Evolutionary conservation across 2,797 vertebrate genomes (phyloP).

Genomic region (Valencia hispanica): DNA sequence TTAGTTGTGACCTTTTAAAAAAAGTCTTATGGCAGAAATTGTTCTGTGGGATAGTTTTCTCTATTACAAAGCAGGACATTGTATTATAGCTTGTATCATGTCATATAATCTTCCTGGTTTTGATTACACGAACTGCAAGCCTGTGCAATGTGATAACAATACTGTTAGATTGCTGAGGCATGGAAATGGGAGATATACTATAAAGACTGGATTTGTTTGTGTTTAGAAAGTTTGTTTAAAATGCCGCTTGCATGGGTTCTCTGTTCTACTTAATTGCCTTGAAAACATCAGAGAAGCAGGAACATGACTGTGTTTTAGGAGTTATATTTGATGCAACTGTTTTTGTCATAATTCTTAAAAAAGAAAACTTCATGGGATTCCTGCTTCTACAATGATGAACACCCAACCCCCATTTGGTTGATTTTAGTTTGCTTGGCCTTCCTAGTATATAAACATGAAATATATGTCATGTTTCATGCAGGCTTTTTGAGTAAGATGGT

Average conservation of each 20-base stretch:
- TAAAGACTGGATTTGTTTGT: not conserved
- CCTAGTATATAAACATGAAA: conserved; percentile 35
- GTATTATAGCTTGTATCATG: not conserved
- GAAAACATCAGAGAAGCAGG: not conserved
- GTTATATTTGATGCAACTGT: conserved; percentile 21
- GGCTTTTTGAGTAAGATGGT: conserved; percentile 7
- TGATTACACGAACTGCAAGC: not conserved
- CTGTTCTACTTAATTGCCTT: not conserved
- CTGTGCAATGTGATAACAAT: not conserved
- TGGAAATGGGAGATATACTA: conserved; percentile 3
- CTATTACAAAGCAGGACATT: conserved; percentile 3
- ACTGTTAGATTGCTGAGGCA: not conserved
- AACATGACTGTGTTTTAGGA: not conserved
- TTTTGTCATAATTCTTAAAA: conserved; percentile 8
- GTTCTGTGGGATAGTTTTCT: conserved; percentile 8
- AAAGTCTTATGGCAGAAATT: conserved; percentile 2
- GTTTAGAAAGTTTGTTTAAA: not conserved
- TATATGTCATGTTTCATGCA: conserved; percentile 10
- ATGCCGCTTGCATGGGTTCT: not conserved
- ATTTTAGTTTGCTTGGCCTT: conserved; percentile 59
- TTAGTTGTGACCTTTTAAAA: conserved; percentile 12
- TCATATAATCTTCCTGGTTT: not conserved
- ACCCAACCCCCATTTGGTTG: conserved; percentile 53
- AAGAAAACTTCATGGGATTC: not conserved
- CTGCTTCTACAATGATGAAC: conserved; percentile 60